Conservation (phyloP, 2,797 vertebrate genomes). For the Pteropus rufus region DNA sequence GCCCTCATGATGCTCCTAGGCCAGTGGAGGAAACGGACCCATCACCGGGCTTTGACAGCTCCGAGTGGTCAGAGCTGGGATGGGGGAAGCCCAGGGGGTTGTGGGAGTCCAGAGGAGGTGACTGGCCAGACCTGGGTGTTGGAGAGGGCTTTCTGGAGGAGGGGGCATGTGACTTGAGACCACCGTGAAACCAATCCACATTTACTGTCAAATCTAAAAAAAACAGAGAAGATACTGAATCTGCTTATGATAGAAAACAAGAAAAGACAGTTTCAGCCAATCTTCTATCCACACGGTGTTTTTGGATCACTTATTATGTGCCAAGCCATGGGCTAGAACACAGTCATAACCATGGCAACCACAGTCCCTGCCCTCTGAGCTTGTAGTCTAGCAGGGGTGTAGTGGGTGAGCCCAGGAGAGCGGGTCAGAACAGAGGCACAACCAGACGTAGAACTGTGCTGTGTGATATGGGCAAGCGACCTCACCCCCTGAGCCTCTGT, state of each 20-base stretch:
- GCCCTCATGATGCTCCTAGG: neutral
- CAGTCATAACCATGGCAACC: neutral
- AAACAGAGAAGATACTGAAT: neutral
- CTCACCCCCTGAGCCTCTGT: neutral
- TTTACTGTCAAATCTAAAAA: constrained; percentile 23
- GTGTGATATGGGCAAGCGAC: neutral
- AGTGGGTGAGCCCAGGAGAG: neutral
- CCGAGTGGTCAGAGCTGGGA: neutral
- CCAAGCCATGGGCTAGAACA: neutral
- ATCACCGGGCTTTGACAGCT: neutral
- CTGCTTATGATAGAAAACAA: neutral
- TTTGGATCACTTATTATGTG: neutral
- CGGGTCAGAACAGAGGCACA: neutral
- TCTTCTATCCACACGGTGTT: neutral
- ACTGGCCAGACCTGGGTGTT: neutral
- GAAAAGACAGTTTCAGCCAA: neutral
- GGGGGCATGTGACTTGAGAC: neutral
- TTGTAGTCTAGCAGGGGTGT: neutral
- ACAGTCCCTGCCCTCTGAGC: neutral
- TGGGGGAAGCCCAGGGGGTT: neutral
- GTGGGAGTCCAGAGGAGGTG: neutral
- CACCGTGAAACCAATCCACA: neutral
- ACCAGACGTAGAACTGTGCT: neutral
- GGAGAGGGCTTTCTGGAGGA: constrained; percentile 26
- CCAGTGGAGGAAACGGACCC: neutral